Percentiles rank a stretch among this genome's conserved stretches.
These are phyloP conservation scores for Syritta pipiens DNA, from an alignment of 2,888 invertebrate genomes.

Conservation along the genomic window DNA sequence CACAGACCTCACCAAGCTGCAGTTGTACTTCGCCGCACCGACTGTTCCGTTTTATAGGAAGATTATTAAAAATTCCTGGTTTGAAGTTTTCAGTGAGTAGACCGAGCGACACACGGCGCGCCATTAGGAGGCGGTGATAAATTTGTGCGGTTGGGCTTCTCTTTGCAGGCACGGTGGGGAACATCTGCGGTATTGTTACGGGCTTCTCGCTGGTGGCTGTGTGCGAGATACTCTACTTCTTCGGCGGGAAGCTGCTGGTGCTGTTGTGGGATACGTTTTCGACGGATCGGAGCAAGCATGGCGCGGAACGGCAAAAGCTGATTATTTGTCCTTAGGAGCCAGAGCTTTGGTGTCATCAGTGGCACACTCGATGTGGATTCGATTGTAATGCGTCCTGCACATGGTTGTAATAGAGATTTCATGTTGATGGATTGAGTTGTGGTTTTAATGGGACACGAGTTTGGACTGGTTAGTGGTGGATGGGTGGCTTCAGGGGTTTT, in stretches of 20 bases:
- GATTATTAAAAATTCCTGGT: constrained; percentile 80
- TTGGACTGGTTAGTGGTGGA: too few relatives aligned
- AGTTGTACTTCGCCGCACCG: constrained; percentile 74
- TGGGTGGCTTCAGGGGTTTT: too few relatives aligned
- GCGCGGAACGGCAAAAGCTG: constrained; percentile 22
- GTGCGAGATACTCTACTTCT: constrained; percentile 83
- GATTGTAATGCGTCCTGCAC: too few relatives aligned
- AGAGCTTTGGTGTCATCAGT: background rate
- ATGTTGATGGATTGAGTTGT: too few relatives aligned
- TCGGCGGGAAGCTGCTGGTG: constrained; percentile 72
- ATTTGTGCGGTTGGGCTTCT: constrained; percentile 12
- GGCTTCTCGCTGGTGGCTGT: constrained; percentile 83
- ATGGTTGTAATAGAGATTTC: too few relatives aligned
- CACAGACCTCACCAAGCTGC: constrained; percentile 73
- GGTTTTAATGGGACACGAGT: too few relatives aligned
- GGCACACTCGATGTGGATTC: background rate
- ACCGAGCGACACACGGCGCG: background rate
- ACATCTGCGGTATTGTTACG: constrained; percentile 83
- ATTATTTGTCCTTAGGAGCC: constrained; percentile 52
- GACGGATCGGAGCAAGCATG: constrained; percentile 11
- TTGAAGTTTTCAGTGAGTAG: constrained; percentile 83
- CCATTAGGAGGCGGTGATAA: constrained; percentile 41
- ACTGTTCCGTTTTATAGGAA: constrained; percentile 74
- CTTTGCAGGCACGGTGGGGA: constrained; percentile 83
- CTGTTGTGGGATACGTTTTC: constrained; percentile 27